Conservation (phyloP, 2,888 invertebrate species). For the Drosophila macrospina region DNA sequence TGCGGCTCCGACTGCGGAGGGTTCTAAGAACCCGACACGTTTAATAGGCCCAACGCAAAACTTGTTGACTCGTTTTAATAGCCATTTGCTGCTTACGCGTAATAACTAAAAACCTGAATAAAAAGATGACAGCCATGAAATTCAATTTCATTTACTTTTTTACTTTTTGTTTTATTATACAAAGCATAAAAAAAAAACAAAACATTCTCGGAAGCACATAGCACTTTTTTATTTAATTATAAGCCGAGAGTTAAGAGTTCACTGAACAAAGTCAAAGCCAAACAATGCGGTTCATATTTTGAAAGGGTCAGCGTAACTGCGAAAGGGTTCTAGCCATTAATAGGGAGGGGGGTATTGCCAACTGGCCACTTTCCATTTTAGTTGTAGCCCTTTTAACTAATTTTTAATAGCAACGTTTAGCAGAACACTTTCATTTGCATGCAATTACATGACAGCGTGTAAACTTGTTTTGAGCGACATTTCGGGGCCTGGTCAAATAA, state of each 20-base stretch:
- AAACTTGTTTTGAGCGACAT: constrained; percentile 56
- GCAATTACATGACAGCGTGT: constrained; percentile 49
- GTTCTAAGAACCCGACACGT: constrained; percentile 70
- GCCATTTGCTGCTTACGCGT: constrained; percentile 56
- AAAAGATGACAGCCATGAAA: constrained; percentile 63
- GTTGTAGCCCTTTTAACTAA: constrained; percentile 26
- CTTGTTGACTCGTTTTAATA: constrained; percentile 66
- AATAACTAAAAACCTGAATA: constrained; percentile 52
- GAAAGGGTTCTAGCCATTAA: constrained; percentile 11
- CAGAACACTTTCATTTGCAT: constrained; percentile 74
- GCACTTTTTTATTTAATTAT: constrained; percentile 23
- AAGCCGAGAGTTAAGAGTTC: constrained; percentile 56
- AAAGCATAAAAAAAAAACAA: constrained; percentile 10
- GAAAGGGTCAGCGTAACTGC: no score
- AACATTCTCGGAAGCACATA: constrained; percentile 60
- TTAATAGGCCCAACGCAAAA: constrained; percentile 67
- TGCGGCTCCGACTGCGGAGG: constrained; percentile 47
- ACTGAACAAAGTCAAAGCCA: constrained; percentile 32
- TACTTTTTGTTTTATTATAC: constrained; percentile 13
- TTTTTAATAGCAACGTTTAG: constrained; percentile 36
- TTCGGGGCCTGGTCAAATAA: constrained; percentile 57
- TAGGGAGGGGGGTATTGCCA: background rate
- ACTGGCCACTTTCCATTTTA: constrained; percentile 53
- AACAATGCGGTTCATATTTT: background rate
- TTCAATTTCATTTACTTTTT: constrained; percentile 66